These are phyloP conservation scores for Drosophila longiperda DNA, from an alignment of 2,888 invertebrate genomes.

Conservation along the genomic window DNA sequence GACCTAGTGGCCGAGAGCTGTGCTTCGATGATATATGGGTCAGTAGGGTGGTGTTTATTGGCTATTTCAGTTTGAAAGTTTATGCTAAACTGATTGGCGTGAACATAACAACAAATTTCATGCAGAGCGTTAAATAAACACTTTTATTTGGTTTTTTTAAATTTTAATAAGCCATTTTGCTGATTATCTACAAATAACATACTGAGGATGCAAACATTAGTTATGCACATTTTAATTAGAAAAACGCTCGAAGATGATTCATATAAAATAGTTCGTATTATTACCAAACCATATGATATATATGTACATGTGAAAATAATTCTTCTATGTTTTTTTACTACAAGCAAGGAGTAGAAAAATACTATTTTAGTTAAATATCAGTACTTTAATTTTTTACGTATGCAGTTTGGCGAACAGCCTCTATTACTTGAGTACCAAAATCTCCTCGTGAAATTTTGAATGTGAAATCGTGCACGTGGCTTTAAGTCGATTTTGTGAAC, in stretches of 20 bases:
- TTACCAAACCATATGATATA: background rate
- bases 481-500: conserved; percentile 28
- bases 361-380: background rate
- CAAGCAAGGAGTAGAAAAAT: background rate
- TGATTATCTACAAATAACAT: conserved; percentile 12
- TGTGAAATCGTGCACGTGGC: conserved; percentile 47
- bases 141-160: conserved; percentile 36
- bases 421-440: conserved; percentile 7
- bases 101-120: conserved; percentile 57
- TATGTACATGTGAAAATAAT: background rate
- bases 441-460: conserved; percentile 37
- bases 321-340: background rate
- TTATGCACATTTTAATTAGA: background rate
- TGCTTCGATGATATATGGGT: conserved; percentile 64
- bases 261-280: background rate
- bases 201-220: background rate
- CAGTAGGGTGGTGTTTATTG: conserved; percentile 72
- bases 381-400: conserved; percentile 44
- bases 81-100: conserved; percentile 66
- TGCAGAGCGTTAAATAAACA: conserved; percentile 62
- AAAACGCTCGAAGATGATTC: background rate
- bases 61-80: conserved; percentile 59
- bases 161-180: conserved; percentile 14
- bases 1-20: conserved; percentile 41
- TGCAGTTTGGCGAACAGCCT: conserved; percentile 2